Evolutionary conservation across 2,797 vertebrate genomes (phyloP).

Genomic region (Xiphorhynchus erythropygius): DNA sequence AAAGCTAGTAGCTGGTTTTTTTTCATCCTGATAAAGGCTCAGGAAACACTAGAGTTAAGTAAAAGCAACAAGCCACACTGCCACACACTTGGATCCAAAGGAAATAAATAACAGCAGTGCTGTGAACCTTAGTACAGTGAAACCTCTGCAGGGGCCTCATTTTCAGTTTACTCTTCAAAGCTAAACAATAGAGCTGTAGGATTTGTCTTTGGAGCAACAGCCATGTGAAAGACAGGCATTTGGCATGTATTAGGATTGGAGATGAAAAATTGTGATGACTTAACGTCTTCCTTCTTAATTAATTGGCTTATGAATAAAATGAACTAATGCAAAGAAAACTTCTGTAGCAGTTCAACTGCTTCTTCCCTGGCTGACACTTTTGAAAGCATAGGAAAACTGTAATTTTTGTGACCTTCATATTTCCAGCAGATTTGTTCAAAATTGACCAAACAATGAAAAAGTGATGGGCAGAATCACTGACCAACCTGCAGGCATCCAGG

Average conservation of each 20-base stretch:
- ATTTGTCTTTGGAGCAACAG: background rate
- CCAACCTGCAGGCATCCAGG: background rate
- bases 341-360: fast-evolving
- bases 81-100: background rate
- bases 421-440: background rate
- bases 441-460: background rate
- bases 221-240: background rate
- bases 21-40: background rate
- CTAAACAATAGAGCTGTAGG: background rate
- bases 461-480: background rate
- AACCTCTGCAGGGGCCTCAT: background rate
- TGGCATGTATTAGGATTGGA: background rate
- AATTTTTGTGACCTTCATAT: background rate
- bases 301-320: background rate
- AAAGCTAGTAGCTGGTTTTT: background rate
- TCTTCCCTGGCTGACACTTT: background rate
- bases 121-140: background rate
- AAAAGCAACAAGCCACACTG: background rate
- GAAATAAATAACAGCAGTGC: fast-evolving
- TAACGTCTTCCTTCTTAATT: background rate
- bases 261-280: background rate
- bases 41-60: background rate
- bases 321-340: background rate
- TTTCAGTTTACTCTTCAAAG: background rate
- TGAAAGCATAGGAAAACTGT: background rate